phyloP scores from a whole-genome alignment of 1,140 invertebrate species.

The Adelges cooleyi region DNA sequence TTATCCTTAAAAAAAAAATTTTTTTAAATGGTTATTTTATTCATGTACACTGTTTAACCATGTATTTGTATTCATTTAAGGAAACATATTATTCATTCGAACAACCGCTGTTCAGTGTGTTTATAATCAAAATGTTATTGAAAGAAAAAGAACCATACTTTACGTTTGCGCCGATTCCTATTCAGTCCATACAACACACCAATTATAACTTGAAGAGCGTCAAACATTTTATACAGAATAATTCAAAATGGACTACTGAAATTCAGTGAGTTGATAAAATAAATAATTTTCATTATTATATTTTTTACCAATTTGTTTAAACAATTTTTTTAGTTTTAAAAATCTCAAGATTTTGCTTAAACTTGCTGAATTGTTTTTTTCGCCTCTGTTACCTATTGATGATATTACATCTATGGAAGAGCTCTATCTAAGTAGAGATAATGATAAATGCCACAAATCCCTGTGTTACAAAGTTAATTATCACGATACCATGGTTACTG shows the following conservation, averaged over 20 bases:
- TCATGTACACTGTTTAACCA: too few species aligned
- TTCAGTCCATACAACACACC: neutral
- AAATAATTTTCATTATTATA: neutral
- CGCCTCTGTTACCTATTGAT: neutral
- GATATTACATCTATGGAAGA: neutral
- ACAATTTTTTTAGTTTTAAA: conserved; percentile 3
- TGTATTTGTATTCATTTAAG: too few species aligned
- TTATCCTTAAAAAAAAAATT: too few species aligned
- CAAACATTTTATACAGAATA: conserved; percentile 3
- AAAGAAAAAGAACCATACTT: conserved; percentile 1
- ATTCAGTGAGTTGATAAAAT: neutral
- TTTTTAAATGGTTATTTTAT: too few species aligned
- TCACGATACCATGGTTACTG: neutral
- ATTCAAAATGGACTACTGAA: neutral
- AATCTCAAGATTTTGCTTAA: neutral
- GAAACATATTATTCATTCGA: conserved; percentile 19
- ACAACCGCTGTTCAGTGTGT: conserved; percentile 13
- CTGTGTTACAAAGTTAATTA: neutral
- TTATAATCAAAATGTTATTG: conserved; percentile 7
- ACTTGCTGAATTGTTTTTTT: neutral
- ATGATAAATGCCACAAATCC: neutral
- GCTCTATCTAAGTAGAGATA: neutral
- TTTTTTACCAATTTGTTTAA: neutral
- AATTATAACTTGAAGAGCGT: neutral
- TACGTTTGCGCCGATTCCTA: conserved; percentile 8